A percentile compares a stretch with the other conserved stretches of the same genome.
Evolutionary conservation across 2,113 vertebrate genomes (phyloP).

Genomic region (Oryzias woworae): DNA sequence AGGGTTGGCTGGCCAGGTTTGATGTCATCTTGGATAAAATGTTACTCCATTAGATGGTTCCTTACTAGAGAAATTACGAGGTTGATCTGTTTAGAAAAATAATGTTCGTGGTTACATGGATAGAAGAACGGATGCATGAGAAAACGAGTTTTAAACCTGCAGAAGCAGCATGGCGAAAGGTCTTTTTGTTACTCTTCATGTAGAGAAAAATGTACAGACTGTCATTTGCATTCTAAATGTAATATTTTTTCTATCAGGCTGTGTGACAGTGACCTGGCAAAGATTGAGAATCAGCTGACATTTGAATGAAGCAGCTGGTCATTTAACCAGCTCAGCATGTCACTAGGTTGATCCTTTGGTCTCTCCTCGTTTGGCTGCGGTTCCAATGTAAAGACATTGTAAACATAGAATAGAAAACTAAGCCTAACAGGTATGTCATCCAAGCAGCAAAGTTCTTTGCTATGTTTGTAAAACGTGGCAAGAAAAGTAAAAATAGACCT

Average conservation of each 20-base stretch:
- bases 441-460: too few species aligned
- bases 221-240: conserved; percentile 46
- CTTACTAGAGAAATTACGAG: conserved; percentile 48
- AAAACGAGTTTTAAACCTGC: conserved; percentile 51
- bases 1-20: conserved; percentile 43
- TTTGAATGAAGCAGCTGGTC: too few species aligned
- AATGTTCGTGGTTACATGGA: conserved; percentile 46
- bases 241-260: conserved; percentile 24
- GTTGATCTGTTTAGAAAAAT: conserved; percentile 66
- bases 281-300: too few species aligned
- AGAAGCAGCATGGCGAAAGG: conserved; percentile 44
- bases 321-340: not conserved
- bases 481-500: too few species aligned
- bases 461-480: too few species aligned
- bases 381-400: conserved; percentile 57
- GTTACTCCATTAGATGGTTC: conserved; percentile 54
- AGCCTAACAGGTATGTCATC: too few species aligned
- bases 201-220: conserved; percentile 37
- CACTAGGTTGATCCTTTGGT: conserved; percentile 27
- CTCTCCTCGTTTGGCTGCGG: conserved; percentile 36
- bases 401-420: conserved; percentile 46
- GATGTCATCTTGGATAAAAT: conserved; percentile 60
- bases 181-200: conserved; percentile 48
- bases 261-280: not conserved
- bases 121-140: conserved; percentile 13